Base-by-base conservation (phyloP, 2,797 vertebrate genomes). In the Fistularia commersonii region DNA sequence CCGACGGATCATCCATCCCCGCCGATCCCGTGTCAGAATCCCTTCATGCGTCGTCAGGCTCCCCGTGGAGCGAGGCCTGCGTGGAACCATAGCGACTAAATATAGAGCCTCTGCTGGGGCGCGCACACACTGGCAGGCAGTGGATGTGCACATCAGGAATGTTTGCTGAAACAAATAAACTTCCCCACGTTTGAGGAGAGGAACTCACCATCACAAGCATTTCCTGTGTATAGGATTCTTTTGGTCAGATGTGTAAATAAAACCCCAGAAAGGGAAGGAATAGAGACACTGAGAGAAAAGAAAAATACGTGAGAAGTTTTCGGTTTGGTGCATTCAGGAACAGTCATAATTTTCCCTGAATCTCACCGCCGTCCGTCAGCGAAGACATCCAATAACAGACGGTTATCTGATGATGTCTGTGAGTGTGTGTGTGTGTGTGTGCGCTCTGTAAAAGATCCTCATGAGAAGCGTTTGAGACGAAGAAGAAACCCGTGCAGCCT, bases 151-250 rank as follows among this genome's bases (percentile, higher is more conserved):
- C 89, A 95, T 91, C 92, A 94, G 93, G 94, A 98, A 96, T 96
- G 95, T 90, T 91, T 77, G 86, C 91, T 91, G 91, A 93, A 95
- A 94, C 93, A 96, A 96, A 95, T 93, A 95, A 93, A 94, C 92
- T 87, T 92, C 88, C 91, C 93, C 91, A 91, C 93, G 92, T 94
- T 93, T 90, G 84, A 92, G 91, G 81, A 89, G 87, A 91, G 89
- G 47, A 78, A 89, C 89, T 88, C 76, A 70, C 89, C 85, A 74
- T 86, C 84, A 82, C 64, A 77, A 90, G 90, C 88, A 79, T 84
- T 90, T 91, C 90, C 90, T 88, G 90, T 90, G 79, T 63, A 79
- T 88, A 70, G 35, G 61, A 79, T 77, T 88, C 76, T 85, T 74
- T 72, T 41, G 73, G 66, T 57, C 58, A 63, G 79, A 85, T 59